Evolutionary conservation across 2,113 vertebrate genomes (phyloP).

Genomic region (Caloenas nicobarica): DNA sequence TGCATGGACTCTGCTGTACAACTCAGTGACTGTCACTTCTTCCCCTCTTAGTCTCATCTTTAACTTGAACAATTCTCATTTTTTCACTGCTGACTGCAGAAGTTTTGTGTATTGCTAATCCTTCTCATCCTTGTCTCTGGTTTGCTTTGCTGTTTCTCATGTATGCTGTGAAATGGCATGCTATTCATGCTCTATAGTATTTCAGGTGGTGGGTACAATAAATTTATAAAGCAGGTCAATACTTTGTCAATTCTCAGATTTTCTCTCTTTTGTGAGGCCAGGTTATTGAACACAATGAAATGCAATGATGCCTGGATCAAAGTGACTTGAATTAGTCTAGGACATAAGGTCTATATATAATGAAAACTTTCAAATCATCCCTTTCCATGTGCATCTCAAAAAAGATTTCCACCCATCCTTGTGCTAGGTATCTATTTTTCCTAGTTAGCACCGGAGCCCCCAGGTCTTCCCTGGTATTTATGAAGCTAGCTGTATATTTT

Average conservation of each 20-base stretch:
- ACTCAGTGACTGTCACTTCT: background rate
- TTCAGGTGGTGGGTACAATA: background rate
- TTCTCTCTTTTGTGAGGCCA: background rate
- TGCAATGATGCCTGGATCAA: background rate
- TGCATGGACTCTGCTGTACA: background rate
- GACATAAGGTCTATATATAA: rapidly evolving
- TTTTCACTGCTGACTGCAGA: background rate
- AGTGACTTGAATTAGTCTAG: background rate
- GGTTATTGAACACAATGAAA: background rate
- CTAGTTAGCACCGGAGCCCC: background rate
- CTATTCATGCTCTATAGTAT: background rate
- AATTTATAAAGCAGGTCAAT: background rate
- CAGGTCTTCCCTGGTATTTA: background rate
- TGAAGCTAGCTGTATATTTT: background rate
- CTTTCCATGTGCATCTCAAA: background rate
- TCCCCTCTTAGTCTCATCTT: background rate
- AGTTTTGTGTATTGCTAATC: rapidly evolving
- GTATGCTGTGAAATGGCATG: background rate
- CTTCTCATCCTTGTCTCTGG: background rate
- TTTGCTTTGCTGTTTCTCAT: background rate
- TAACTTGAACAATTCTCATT: background rate
- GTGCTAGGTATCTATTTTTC: background rate
- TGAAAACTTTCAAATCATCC: background rate
- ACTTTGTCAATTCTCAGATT: background rate
- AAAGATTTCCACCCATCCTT: background rate